Conservation (phyloP, 2,797 vertebrate genomes). For the Hoplostethus mediterraneus region DNA sequence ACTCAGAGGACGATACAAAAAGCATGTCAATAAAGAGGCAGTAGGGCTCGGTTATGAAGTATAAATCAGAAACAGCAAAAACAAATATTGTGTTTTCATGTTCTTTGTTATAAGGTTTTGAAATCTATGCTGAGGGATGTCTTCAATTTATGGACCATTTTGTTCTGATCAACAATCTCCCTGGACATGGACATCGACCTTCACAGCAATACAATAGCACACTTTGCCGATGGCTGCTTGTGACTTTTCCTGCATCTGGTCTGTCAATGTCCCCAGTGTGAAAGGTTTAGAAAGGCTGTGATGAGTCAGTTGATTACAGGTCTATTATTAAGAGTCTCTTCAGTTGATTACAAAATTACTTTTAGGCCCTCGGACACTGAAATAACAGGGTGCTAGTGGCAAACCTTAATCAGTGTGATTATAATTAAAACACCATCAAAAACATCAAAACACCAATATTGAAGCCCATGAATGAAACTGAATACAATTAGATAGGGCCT, state of each 20-base stretch:
- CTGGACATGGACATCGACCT: slow-evolving; percentile 18
- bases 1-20: too few species aligned
- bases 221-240: neutral
- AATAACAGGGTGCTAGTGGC: slow-evolving; percentile 30
- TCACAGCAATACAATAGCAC: neutral
- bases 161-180: neutral
- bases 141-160: too few species aligned
- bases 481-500: slow-evolving; percentile 20
- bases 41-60: neutral
- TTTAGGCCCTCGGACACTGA: slow-evolving; percentile 27
- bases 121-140: neutral
- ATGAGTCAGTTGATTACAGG: slow-evolving; percentile 9
- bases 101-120: too few species aligned
- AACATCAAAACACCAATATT: slow-evolving; percentile 35
- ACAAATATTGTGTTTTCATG: neutral
- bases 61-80: neutral
- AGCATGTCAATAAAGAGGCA: neutral
- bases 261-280: neutral
- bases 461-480: slow-evolving; percentile 26
- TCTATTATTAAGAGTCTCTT: slow-evolving; percentile 25
- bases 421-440: slow-evolving; percentile 54
- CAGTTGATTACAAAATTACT: slow-evolving; percentile 35
- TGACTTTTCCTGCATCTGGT: neutral
- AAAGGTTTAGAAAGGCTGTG: neutral
- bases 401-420: slow-evolving; percentile 55